These are phyloP conservation scores for Sylvia borin DNA, from an alignment of 2,797 vertebrate genomes.

Conservation along the genomic window DNA sequence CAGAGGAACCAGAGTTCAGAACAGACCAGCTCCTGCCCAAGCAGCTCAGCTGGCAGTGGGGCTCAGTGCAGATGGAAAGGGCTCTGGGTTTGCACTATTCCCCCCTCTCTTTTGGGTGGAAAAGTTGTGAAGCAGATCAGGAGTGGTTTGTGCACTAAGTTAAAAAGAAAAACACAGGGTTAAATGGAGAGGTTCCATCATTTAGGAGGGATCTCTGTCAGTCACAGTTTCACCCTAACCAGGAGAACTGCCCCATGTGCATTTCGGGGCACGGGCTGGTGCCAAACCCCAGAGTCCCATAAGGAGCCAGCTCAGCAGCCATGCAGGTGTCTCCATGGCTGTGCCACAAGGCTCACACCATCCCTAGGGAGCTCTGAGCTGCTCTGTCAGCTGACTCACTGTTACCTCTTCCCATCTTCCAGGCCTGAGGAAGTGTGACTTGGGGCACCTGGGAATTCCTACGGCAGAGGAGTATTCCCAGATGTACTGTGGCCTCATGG, in stretches of 20 bases:
- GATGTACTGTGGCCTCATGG: constrained; percentile 73
- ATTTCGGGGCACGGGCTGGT: background rate
- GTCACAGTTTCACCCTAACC: background rate
- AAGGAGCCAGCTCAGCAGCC: rapidly evolving
- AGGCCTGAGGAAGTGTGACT: constrained; percentile 69
- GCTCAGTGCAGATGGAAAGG: background rate
- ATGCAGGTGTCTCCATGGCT: background rate
- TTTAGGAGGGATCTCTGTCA: background rate
- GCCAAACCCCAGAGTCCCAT: background rate
- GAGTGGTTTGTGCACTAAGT: background rate
- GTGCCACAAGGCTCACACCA: background rate
- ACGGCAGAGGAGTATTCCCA: constrained; percentile 72
- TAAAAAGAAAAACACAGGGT: background rate
- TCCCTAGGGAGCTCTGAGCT: background rate
- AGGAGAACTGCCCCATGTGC: background rate
- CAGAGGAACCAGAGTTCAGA: background rate
- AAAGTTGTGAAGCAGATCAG: background rate
- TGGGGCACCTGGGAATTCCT: constrained; percentile 76
- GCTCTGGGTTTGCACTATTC: background rate
- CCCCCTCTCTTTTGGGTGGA: background rate
- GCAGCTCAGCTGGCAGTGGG: background rate
- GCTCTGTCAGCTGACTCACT: background rate
- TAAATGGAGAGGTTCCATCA: background rate
- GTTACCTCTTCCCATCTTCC: background rate
- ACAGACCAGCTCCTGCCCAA: background rate